A percentile compares a stretch with the other conserved stretches of the same genome.
phyloP scores from a whole-genome alignment of 2,113 vertebrate genomes.

The Spea multiplicata region DNA sequence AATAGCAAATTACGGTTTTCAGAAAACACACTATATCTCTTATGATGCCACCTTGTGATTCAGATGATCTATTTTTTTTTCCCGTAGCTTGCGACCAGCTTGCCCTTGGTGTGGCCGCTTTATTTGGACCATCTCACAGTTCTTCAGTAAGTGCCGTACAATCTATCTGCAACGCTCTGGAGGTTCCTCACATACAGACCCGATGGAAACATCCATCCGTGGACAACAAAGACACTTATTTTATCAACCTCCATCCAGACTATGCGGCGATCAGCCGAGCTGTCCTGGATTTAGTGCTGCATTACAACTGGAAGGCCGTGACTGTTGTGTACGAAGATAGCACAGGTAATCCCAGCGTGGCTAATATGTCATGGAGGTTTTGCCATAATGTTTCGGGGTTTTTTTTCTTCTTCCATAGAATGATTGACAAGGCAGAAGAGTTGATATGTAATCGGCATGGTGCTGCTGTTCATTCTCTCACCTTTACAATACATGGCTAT shows the following conservation, averaged over 20 bases:
- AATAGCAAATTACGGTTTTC: too few relatives aligned
- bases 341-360: slow-evolving; percentile 71
- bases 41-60: not conserved
- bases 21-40: too few relatives aligned
- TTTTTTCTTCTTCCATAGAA: too few relatives aligned
- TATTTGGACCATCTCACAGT: slow-evolving; percentile 93
- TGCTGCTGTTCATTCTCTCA: too few relatives aligned
- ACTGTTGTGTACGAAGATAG: slow-evolving; percentile 97
- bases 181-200: slow-evolving; percentile 97
- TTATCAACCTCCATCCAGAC: slow-evolving; percentile 94
- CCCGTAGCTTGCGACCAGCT: slow-evolving; percentile 89
- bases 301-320: slow-evolving; percentile 90
- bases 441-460: too few relatives aligned
- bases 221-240: slow-evolving; percentile 92
- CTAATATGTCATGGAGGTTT: too few relatives aligned
- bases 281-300: slow-evolving; percentile 88
- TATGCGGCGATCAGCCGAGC: slow-evolving; percentile 90
- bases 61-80: not conserved
- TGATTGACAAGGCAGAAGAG: too few relatives aligned
- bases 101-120: slow-evolving; percentile 88
- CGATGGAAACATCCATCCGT: slow-evolving; percentile 93
- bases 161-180: slow-evolving; percentile 95
- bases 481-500: too few relatives aligned
- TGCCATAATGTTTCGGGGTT: too few relatives aligned
- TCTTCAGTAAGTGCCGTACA: slow-evolving; percentile 94